Base-by-base conservation (phyloP, 2,888 invertebrate genomes). In the Byasa hedistus region DNA sequence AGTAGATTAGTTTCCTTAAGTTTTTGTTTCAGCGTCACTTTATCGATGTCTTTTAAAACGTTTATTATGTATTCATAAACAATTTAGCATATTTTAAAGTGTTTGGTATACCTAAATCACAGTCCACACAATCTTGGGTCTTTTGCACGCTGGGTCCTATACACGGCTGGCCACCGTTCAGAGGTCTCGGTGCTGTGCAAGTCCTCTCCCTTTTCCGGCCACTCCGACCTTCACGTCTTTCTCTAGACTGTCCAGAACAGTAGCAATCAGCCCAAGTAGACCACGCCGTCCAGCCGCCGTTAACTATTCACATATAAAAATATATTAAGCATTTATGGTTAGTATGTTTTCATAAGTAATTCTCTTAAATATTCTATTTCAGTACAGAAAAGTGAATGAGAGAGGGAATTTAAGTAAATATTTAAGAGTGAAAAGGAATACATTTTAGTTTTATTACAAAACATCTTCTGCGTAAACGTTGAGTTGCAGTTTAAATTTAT, bases 271-370 rank as follows among this genome's bases (percentile, higher is more conserved):
- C 93, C 98, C 98, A 98, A 5, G 94, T 87, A 2, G 96, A 96
- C 98, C 98, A 98, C 12, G 95, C 91, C n/a, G 97, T 96, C 98
- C 98, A 98, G 64, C 97, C 98, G 48, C 98, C 98, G 83, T 98
- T 97, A 60, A 98, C 98, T 98, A 64, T 52, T 12, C 17, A 23
- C 54, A 55, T n/a, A 55, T 54, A 3, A 57, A 48, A 56, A 15
- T 27, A n/a, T 7, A 54, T 22, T 22, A 22, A 54, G 12, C 1
- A 48, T 3, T 15, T 39, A 15, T 39, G 10, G 3, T 39, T 15
- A 1, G 15, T 39, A 39, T 3, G 12, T 39, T 32, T 32, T 39
- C 39, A 12, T 39, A 39, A 39, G 12, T 39, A 39, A 15, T 39
- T 39, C 15, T 10, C 15, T 32, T 8, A 39, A 39, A 36, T 36